Evolutionary conservation across 1,140 invertebrate genomes (phyloP).

Genomic region (Drosophila persimilis): DNA sequence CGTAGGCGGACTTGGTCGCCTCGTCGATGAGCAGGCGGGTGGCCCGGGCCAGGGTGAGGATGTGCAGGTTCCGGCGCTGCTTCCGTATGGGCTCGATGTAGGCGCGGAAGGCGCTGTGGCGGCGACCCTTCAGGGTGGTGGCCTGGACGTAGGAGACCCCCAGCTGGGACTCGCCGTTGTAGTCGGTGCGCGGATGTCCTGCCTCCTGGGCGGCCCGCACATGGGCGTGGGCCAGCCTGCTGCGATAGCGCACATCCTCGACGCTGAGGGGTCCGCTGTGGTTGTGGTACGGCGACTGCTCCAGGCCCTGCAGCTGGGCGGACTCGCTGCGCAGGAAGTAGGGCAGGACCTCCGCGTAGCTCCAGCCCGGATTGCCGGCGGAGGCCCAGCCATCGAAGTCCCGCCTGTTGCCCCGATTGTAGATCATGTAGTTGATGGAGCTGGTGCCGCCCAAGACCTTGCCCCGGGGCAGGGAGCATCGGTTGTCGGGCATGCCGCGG

Average conservation of each 20-base stretch:
- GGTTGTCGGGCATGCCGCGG: conserved; percentile 83
- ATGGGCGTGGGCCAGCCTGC: conserved; percentile 85
- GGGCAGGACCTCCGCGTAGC: conserved; percentile 88
- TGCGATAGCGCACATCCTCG: conserved; percentile 85
- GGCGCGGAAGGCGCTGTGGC: conserved; percentile 85
- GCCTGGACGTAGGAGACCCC: conserved; percentile 88
- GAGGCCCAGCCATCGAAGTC: conserved; percentile 91
- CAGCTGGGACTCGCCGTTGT: conserved; percentile 86
- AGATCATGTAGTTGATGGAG: conserved; percentile 94
- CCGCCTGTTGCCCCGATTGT: conserved; percentile 90
- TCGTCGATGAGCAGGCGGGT: conserved; percentile 87
- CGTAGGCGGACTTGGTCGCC: conserved; percentile 85
- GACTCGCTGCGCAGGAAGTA: conserved; percentile 87
- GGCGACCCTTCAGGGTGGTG: conserved; percentile 84
- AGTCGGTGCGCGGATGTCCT: conserved; percentile 86
- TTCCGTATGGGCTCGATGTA: conserved; percentile 85
- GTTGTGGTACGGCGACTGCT: conserved; percentile 85
- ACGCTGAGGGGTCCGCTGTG: conserved; percentile 84
- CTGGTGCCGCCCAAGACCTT: conserved; percentile 89
- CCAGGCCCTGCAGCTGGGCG: conserved; percentile 84
- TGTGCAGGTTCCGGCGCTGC: conserved; percentile 87
- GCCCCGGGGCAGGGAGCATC: conserved; percentile 86
- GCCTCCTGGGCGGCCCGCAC: conserved; percentile 86
- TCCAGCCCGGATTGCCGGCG: conserved; percentile 88
- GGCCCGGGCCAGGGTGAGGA: conserved; percentile 85